Evolutionary conservation across 2,113 vertebrate genomes (phyloP).

Genomic region (Engystomops pustulosus): DNA sequence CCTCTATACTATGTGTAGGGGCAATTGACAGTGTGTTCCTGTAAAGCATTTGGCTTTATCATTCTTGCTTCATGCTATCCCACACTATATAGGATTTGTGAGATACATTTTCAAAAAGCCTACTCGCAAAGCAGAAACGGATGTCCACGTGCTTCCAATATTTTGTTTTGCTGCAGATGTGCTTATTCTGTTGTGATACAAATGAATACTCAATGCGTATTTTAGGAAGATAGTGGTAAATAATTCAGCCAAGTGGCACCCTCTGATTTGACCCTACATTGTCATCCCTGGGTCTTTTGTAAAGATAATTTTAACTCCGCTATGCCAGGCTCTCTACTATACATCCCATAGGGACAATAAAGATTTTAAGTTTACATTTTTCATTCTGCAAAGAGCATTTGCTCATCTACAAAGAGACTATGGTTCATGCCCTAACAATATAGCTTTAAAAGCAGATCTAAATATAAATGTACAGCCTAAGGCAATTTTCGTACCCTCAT

Average conservation of each 20-base stretch:
- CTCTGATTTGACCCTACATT: background rate
- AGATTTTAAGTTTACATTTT: background rate
- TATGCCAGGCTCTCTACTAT: background rate
- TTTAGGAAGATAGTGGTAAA: background rate
- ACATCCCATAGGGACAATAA: background rate
- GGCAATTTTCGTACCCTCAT: conserved; percentile 8
- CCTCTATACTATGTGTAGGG: too few relatives aligned
- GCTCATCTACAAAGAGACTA: conserved; percentile 27
- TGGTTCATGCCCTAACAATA: conserved; percentile 15
- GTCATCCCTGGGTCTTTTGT: background rate
- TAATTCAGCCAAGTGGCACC: background rate
- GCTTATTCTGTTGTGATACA: background rate
- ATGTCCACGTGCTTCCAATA: too few relatives aligned
- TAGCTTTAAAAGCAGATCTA: conserved; percentile 38
- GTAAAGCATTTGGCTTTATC: too few relatives aligned
- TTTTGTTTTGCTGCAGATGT: too few relatives aligned
- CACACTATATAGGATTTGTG: too few relatives aligned
- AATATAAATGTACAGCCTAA: background rate
- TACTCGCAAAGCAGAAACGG: too few relatives aligned
- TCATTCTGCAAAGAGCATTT: conserved; percentile 31
- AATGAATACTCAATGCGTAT: background rate
- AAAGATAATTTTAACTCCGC: background rate
- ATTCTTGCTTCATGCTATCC: too few relatives aligned
- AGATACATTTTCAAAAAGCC: too few relatives aligned
- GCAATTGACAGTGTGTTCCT: too few relatives aligned